Percentiles rank a stretch among this genome's conserved stretches.
Evolutionary conservation across 2,888 invertebrate species (phyloP).

Genomic region (Pardosa pseudoannulata): DNA sequence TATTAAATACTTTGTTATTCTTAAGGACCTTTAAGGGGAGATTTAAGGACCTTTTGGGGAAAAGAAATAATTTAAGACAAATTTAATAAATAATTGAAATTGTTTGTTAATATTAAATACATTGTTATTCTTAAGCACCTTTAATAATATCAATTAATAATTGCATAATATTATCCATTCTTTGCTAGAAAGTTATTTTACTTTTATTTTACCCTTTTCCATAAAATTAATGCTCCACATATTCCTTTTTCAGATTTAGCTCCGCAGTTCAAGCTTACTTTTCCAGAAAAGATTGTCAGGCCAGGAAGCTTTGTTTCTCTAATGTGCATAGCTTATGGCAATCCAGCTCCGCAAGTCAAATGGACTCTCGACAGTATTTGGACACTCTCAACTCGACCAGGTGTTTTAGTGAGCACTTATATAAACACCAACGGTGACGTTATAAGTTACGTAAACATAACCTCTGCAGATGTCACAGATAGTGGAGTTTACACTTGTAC

Average conservation of each 20-base stretch:
- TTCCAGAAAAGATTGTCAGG: slow-evolving; percentile 74
- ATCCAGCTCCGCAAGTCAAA: slow-evolving; percentile 73
- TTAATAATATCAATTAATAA: no score
- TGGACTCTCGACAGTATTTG: slow-evolving; percentile 73
- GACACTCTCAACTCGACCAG: slow-evolving; percentile 68
- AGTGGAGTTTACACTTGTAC: slow-evolving; percentile 74
- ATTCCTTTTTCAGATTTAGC: slow-evolving; percentile 76
- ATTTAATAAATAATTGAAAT: no score
- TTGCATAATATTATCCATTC: no score
- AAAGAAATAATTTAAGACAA: no score
- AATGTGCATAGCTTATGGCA: slow-evolving; percentile 72
- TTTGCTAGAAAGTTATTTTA: no score
- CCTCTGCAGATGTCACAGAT: slow-evolving; percentile 73
- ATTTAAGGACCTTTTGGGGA: no score
- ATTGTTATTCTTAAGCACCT: no score
- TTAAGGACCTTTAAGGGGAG: no score
- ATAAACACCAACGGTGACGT: slow-evolving; percentile 57
- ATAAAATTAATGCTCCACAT: no score
- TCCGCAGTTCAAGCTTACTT: slow-evolving; percentile 76
- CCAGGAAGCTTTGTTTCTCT: slow-evolving; percentile 73
- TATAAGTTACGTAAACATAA: slow-evolving; percentile 70
- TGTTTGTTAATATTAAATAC: no score
- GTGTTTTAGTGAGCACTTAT: slow-evolving; percentile 71
- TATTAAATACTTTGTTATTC: no score
- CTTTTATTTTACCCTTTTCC: no score